Base-by-base conservation (phyloP, 2,113 vertebrate genomes). In the Perccottus glenii region DNA sequence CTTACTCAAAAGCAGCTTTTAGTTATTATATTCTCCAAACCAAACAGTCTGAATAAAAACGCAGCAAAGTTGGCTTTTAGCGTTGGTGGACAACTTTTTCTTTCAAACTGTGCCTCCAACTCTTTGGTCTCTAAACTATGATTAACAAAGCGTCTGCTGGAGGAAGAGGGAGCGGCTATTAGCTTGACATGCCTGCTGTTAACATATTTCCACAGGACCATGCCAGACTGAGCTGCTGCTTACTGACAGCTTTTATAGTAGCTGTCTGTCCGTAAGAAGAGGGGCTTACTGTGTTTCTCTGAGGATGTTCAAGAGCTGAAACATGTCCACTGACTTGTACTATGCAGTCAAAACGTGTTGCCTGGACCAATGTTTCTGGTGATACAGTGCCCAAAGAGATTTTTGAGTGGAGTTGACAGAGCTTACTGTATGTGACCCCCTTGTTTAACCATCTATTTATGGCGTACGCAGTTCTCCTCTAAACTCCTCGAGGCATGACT, bases 91-190 rank as follows among this genome's bases (percentile, higher is more conserved):
- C 9, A 61, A 33, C 27, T 57, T 15, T 64, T 67, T 50, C 51
- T 38, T 65, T 6, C 44, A 51, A 60, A 11, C 15, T 60, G 5
- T 50, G 80, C 55, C 63, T 46, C 19, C 19, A 27, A 27, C 19
- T 27, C 47, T 55, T 42, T 27, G 32, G 55, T 49, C 48, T 44
- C 66, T 45, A 56, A 65, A 43, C 74, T 62, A 73, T 83, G 75
- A 85, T 85, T 80, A 78, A 73, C 67, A 57, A 68, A 74, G 77
- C 75, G 77, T 81, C 69, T 83, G 82, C 66, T 48, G 64, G 3
- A 56, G 67, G 45, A 74, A 43, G 60, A 59, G 62, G 61, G 55
- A 32, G 32, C 15, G 60, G 15, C 62, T 60, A 64, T 63, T 70
- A 65, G 60, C 61, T 53, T 65, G 59, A 73, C 60, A 67, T 62